Evolutionary conservation across 2,888 invertebrate genomes (phyloP).

Genomic region (Sinopyrophorus schimmeli): DNA sequence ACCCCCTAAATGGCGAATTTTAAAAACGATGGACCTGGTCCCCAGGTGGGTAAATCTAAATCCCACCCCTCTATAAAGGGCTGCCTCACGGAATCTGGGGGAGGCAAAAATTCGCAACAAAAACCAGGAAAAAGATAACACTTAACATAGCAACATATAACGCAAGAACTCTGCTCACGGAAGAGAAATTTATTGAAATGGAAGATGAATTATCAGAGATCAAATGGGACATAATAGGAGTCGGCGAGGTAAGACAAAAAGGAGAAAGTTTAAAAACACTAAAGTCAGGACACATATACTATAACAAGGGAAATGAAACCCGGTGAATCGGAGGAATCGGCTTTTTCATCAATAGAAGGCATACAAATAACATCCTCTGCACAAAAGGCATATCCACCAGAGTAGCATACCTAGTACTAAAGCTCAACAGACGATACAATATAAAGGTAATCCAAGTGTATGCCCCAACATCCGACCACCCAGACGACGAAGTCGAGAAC

Average conservation of each 20-base stretch:
- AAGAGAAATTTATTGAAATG: slow-evolving; percentile 2
- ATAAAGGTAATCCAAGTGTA: too few relatives aligned
- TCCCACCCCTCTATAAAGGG: slow-evolving; percentile 4
- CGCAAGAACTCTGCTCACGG: slow-evolving; percentile 1
- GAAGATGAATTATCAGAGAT: too few relatives aligned
- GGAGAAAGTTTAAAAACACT: too few relatives aligned
- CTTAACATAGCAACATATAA: too few relatives aligned
- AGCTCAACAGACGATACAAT: slow-evolving; percentile 2
- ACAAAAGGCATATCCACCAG: slow-evolving; percentile 2
- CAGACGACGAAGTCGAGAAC: slow-evolving; percentile 3
- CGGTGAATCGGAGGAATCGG: background rate
- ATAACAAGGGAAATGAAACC: slow-evolving; percentile 1
- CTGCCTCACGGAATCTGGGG: too few relatives aligned
- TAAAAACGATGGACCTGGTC: slow-evolving; percentile 1
- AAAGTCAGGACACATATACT: slow-evolving; percentile 1
- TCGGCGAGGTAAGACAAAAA: slow-evolving; percentile 1
- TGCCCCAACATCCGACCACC: slow-evolving; percentile 1
- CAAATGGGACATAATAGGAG: too few relatives aligned
- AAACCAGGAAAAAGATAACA: background rate
- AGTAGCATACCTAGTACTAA: slow-evolving; percentile 3
- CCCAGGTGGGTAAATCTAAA: slow-evolving; percentile 1
- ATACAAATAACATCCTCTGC: background rate
- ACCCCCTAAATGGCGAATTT: slow-evolving; percentile 3
- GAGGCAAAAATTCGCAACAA: slow-evolving; percentile 1
- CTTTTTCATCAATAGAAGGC: too few relatives aligned